Conservation (phyloP, 2,888 invertebrate genomes). For the Hesperia comma region DNA sequence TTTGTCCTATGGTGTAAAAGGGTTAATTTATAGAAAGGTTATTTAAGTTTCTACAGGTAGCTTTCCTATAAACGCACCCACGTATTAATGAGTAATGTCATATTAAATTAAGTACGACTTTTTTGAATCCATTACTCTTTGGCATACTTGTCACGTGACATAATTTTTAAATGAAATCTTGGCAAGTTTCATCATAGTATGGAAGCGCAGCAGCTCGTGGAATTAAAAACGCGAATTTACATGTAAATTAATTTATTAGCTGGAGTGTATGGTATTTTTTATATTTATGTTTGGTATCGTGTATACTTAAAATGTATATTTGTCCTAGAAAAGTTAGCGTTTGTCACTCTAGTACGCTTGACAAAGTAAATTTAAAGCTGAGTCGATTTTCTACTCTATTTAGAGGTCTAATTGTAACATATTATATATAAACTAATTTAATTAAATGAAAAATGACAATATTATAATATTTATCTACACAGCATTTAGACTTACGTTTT, state of each 20-base stretch:
- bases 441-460: constrained; percentile 76
- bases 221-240: constrained; percentile 32
- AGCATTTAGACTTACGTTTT: constrained; percentile 74
- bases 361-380: constrained; percentile 50
- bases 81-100: not conserved
- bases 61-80: constrained; percentile 4
- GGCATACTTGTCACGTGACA: constrained; percentile 12
- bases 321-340: constrained; percentile 20
- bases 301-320: constrained; percentile 28
- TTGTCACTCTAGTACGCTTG: constrained; percentile 31
- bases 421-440: constrained; percentile 73
- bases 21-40: constrained; percentile 6
- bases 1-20: constrained; percentile 1
- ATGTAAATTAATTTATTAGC: constrained; percentile 31
- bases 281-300: constrained; percentile 15
- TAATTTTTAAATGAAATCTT: constrained; percentile 18
- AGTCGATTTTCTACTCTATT: constrained; percentile 62
- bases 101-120: constrained; percentile 5
- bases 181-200: constrained; percentile 15
- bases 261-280: constrained; percentile 20
- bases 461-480: constrained; percentile 79
- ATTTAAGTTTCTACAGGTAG: not conserved
- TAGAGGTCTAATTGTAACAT: constrained; percentile 75
- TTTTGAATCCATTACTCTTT: constrained; percentile 14
- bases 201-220: constrained; percentile 18